Percentiles rank a stretch among this genome's conserved stretches.
Conservation (phyloP, 2,797 vertebrate species). For the Lacerta viridis region DNA sequence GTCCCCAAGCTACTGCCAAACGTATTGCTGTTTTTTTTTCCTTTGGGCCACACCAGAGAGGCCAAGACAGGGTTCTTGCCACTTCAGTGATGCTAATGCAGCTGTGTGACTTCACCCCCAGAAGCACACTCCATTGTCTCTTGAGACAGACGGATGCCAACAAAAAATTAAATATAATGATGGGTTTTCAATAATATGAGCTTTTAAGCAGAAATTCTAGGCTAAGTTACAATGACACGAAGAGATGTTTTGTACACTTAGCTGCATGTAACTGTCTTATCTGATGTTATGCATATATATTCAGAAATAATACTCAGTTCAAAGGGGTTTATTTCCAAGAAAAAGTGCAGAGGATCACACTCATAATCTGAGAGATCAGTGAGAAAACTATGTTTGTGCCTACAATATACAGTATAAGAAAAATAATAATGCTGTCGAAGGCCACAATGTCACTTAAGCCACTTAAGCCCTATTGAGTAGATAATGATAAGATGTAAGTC, state of each 20-base stretch:
- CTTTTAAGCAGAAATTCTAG: background rate
- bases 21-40: too few relatives aligned
- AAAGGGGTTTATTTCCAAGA: background rate
- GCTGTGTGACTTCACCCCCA: too few relatives aligned
- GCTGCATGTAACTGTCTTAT: background rate
- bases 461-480: too few relatives aligned
- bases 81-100: too few relatives aligned
- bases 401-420: background rate
- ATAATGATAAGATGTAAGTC: too few relatives aligned
- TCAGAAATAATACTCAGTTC: background rate
- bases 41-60: too few relatives aligned
- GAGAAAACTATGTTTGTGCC: background rate
- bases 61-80: too few relatives aligned
- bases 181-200: background rate
- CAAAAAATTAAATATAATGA: background rate
- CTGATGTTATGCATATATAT: background rate
- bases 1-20: too few relatives aligned
- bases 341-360: background rate
- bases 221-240: background rate
- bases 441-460: too few relatives aligned
- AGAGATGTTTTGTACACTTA: background rate
- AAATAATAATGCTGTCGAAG: too few relatives aligned
- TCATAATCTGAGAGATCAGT: background rate
- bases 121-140: too few relatives aligned
- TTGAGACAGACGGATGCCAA: too few relatives aligned